Conservation (phyloP, 1,140 invertebrate genomes). For the Penaeus japonicus region DNA sequence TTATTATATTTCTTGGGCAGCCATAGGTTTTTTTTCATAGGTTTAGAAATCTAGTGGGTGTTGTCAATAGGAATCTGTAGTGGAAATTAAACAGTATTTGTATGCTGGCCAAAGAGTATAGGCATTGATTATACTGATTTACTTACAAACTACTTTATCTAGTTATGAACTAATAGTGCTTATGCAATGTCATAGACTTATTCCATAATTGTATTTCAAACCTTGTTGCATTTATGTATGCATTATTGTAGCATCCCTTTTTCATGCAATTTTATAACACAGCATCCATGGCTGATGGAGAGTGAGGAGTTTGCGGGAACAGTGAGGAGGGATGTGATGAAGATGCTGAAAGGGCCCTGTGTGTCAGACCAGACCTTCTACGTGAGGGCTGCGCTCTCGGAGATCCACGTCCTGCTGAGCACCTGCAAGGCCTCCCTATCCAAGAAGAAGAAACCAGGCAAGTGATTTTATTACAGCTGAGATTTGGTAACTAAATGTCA, state of each 20-base stretch:
- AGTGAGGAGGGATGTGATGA: conserved; percentile 20
- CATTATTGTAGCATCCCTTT: neutral
- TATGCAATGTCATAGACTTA: no score
- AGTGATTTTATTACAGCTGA: neutral
- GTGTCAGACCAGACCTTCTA: conserved; percentile 18
- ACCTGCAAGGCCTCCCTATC: conserved; percentile 21
- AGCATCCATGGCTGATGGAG: conserved; percentile 25
- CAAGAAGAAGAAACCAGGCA: conserved; percentile 17
- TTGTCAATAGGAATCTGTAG: no score
- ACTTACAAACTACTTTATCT: no score
- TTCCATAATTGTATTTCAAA: no score
- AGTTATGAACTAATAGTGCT: no score
- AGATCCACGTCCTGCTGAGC: conserved; percentile 34
- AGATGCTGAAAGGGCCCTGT: conserved; percentile 27
- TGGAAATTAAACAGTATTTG: no score
- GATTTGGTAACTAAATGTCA: no score
- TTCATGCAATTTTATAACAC: neutral
- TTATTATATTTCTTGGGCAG: no score
- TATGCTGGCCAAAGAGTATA: no score
- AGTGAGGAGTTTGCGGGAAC: conserved; percentile 22
- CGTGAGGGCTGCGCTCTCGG: conserved; percentile 51
- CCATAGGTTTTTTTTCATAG: no score
- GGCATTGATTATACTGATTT: no score
- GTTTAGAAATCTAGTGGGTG: no score
- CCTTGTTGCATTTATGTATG: neutral